Percentiles rank a stretch among this genome's conserved stretches.
These are phyloP conservation scores for Sylvilagus bachmani DNA, from an alignment of 2,113 vertebrate species.

Conservation along the genomic window DNA sequence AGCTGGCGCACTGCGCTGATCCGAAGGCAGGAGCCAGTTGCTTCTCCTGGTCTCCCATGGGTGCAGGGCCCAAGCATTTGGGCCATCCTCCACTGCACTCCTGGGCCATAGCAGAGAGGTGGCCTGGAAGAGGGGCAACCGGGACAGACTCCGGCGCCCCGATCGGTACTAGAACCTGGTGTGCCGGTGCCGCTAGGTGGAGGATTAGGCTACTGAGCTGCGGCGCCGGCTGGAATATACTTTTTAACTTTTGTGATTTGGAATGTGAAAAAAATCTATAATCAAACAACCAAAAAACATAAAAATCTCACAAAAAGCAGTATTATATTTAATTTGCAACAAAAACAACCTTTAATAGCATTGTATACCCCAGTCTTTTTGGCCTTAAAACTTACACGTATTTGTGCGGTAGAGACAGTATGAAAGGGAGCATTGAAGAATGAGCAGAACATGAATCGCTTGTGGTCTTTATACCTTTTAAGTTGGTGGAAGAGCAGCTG, in stretches of 20 bases:
- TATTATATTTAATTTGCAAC: background rate
- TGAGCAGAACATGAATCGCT: background rate
- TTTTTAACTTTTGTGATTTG: constrained; percentile 31
- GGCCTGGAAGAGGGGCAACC: no score
- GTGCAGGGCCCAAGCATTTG: no score
- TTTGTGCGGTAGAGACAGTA: background rate
- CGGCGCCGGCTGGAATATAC: background rate
- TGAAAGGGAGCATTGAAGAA: background rate
- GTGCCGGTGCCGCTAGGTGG: no score
- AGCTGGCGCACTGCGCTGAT: no score
- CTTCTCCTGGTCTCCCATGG: no score
- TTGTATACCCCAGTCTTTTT: background rate
- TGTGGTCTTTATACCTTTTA: background rate
- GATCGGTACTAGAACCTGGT: no score
- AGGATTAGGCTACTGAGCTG: no score
- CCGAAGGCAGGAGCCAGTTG: no score
- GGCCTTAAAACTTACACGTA: background rate
- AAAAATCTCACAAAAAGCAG: background rate
- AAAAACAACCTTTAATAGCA: background rate
- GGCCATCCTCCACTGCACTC: no score
- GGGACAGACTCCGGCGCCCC: no score
- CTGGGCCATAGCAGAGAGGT: no score
- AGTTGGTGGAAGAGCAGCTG: background rate
- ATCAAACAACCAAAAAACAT: background rate
- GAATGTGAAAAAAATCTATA: background rate